phyloP scores from a whole-genome alignment of 92 coral and sea anemone species.

The Virgularia gustaviana region DNA sequence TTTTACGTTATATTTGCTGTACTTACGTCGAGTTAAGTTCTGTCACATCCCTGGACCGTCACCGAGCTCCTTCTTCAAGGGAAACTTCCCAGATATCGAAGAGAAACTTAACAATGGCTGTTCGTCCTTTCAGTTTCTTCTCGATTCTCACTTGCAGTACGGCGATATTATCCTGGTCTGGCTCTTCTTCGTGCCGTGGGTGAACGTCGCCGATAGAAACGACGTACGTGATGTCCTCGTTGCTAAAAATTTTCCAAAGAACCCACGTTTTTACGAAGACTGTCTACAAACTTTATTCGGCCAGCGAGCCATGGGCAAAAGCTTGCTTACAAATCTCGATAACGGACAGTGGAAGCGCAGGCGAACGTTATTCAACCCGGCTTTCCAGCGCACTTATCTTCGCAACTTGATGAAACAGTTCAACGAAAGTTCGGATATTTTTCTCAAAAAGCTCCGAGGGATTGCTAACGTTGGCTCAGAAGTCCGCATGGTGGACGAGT shows the following conservation, averaged over 20 bases:
- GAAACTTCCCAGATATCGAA: slow-evolving; percentile 28
- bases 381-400: slow-evolving; percentile 73
- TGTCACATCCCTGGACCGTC: slow-evolving; percentile 26
- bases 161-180: slow-evolving; percentile 23
- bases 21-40: slow-evolving; percentile 21
- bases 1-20: slow-evolving; percentile 4
- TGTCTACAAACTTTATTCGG: slow-evolving; percentile 34
- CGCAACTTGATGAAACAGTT: slow-evolving; percentile 65
- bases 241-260: slow-evolving; percentile 62
- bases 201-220: slow-evolving; percentile 18
- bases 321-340: slow-evolving; percentile 59
- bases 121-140: slow-evolving; percentile 28
- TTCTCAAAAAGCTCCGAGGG: slow-evolving; percentile 51
- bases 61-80: slow-evolving; percentile 34
- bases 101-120: slow-evolving; percentile 28
- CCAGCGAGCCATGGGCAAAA: slow-evolving; percentile 51
- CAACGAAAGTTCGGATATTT: slow-evolving; percentile 62
- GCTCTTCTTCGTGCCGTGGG: slow-evolving; percentile 26
- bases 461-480: slow-evolving; percentile 59
- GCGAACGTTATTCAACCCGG: slow-evolving; percentile 68
- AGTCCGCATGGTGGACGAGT: slow-evolving; percentile 55
- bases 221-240: slow-evolving; percentile 42
- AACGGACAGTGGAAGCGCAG: slow-evolving; percentile 60
- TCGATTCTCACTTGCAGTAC: slow-evolving; percentile 14
- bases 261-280: slow-evolving; percentile 43